Percentiles rank a stretch among this genome's conserved stretches.
Evolutionary conservation across 2,113 vertebrate genomes (phyloP).

Genomic region (Isichthys henryi): DNA sequence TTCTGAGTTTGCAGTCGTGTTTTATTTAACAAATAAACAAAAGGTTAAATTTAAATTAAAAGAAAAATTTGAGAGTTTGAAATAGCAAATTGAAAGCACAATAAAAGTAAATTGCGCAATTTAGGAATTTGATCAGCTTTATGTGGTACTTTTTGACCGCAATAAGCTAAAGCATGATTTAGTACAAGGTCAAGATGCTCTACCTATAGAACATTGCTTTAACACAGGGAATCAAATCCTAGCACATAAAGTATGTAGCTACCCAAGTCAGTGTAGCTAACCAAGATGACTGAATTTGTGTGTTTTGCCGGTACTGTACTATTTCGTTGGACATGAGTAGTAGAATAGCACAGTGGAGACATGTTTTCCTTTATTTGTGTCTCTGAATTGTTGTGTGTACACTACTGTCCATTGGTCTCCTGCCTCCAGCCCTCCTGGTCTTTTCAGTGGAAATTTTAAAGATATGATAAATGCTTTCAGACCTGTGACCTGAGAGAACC

Average conservation of each 20-base stretch:
- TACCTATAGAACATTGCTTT: background rate
- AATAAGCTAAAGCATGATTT: background rate
- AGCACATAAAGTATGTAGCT: background rate
- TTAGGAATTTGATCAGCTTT: background rate
- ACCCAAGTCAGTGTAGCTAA: background rate
- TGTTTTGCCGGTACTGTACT: background rate
- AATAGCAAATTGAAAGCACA: background rate
- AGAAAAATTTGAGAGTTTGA: background rate
- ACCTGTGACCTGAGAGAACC: background rate
- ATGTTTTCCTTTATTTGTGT: background rate
- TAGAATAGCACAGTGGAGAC: background rate
- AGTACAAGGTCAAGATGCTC: background rate
- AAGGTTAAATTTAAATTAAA: background rate
- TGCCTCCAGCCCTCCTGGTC: background rate
- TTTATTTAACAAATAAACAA: background rate
- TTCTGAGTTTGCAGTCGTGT: background rate
- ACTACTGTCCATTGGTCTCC: background rate
- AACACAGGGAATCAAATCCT: background rate
- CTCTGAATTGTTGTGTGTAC: background rate
- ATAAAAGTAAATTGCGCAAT: background rate
- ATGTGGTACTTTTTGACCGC: background rate
- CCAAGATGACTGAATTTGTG: background rate
- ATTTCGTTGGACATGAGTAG: background rate
- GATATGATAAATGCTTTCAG: background rate
- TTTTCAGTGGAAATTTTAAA: background rate